Conservation (phyloP, 2,113 vertebrate species). For the Rousettus leschenaultii region DNA sequence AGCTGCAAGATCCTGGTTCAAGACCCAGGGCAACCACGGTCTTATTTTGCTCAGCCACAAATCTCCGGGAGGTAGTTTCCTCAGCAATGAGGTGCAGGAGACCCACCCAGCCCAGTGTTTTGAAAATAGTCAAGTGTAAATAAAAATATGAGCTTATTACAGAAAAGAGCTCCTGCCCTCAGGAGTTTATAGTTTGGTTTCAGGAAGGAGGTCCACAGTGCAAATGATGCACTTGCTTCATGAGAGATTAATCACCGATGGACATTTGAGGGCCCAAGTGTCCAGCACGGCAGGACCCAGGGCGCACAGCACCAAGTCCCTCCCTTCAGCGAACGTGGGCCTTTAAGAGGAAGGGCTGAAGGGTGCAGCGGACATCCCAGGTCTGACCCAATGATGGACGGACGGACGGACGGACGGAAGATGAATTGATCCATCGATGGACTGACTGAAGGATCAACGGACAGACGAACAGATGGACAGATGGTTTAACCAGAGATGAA, state of each 20-base stretch:
- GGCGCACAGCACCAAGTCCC: background rate
- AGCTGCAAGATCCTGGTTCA: background rate
- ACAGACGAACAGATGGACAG: background rate
- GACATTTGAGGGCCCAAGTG: rapidly evolving
- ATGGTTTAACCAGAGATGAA: background rate
- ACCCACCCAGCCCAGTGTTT: background rate
- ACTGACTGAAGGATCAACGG: background rate
- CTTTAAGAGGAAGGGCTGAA: background rate
- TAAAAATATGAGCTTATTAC: background rate
- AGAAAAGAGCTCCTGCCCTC: background rate
- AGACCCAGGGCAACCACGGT: background rate
- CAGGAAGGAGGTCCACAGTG: background rate
- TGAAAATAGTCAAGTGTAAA: background rate
- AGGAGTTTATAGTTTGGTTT: background rate
- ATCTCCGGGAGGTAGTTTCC: background rate
- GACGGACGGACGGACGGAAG: background rate
- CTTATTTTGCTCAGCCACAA: background rate
- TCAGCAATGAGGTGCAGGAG: background rate
- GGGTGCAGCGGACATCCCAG: background rate
- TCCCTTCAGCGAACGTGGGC: rapidly evolving
- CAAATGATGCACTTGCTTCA: rapidly evolving
- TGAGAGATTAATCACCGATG: rapidly evolving
- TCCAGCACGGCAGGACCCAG: rapidly evolving
- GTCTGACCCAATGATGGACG: background rate
- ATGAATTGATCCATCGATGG: background rate